Conservation (phyloP, 1,140 invertebrate species). For the Carposina sasakii region DNA sequence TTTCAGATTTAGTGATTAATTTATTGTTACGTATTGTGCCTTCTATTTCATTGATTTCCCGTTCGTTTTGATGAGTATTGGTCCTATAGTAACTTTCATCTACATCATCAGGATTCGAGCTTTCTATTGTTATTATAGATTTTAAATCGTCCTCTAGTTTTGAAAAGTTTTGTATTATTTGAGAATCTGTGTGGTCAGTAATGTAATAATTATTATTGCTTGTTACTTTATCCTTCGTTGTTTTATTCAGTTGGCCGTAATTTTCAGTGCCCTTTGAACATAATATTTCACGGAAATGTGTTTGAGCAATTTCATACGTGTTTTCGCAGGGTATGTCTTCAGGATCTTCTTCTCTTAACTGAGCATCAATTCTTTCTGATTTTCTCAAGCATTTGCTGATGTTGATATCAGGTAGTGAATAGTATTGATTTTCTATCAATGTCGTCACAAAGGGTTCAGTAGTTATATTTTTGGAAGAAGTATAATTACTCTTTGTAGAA, state of each 20-base stretch:
- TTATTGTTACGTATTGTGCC: conserved; percentile 65
- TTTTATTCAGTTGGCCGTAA: conserved; percentile 62
- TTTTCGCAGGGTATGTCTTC: conserved; percentile 62
- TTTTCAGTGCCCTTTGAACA: conserved; percentile 44
- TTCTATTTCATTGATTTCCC: conserved; percentile 69
- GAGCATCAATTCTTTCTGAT: conserved; percentile 78
- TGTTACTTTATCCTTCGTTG: too few relatives aligned
- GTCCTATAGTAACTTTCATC: conserved; percentile 41
- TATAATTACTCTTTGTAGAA: conserved; percentile 44
- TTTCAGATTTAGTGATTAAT: conserved; percentile 62
- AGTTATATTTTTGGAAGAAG: conserved; percentile 65
- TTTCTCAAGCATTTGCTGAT: conserved; percentile 77
- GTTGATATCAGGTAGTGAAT: conserved; percentile 78
- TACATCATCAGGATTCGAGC: conserved; percentile 54
- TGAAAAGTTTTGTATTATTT: conserved; percentile 47
- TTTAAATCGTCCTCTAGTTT: conserved; percentile 64
- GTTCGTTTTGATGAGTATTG: conserved; percentile 65
- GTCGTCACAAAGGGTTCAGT: conserved; percentile 71
- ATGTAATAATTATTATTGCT: conserved; percentile 30
- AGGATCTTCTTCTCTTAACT: conserved; percentile 72
- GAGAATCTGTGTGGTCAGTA: conserved; percentile 39
- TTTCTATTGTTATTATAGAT: conserved; percentile 61
- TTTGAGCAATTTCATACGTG: conserved; percentile 58
- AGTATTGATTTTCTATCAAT: conserved; percentile 77
- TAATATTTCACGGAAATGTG: conserved; percentile 55